Evolutionary conservation across 2,888 invertebrate genomes (phyloP).

Genomic region (Archaeoteleia sp.): DNA sequence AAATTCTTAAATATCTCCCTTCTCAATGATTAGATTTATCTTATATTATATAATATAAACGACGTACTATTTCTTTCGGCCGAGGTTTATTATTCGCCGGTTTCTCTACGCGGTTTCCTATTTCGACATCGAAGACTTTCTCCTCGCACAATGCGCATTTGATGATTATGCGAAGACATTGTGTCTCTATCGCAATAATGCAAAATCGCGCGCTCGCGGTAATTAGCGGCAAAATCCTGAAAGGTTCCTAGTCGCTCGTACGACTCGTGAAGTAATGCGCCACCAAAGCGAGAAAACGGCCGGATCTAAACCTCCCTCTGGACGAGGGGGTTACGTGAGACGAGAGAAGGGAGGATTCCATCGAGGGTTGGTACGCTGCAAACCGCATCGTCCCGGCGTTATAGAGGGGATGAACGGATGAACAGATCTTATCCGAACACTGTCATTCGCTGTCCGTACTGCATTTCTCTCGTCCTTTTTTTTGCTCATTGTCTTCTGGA

Average conservation of each 20-base stretch:
- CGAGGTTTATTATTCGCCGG: too few species aligned
- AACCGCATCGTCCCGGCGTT: slow-evolving; percentile 43
- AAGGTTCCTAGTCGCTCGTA: slow-evolving; percentile 3
- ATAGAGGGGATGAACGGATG: slow-evolving; percentile 56
- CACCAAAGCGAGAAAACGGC: slow-evolving; percentile 43
- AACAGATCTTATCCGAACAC: slow-evolving; percentile 66
- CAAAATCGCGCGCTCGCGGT: slow-evolving; percentile 39
- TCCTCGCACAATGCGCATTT: slow-evolving; percentile 20
- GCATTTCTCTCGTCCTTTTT: slow-evolving; percentile 34
- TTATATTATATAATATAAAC: too few species aligned
- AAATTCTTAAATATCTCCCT: too few species aligned
- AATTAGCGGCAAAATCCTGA: too few species aligned
- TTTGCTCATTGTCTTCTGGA: slow-evolving; percentile 40
- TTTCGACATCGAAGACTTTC: slow-evolving; percentile 36
- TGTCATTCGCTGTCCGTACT: slow-evolving; percentile 50
- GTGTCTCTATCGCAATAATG: slow-evolving; percentile 20
- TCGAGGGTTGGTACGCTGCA: slow-evolving; percentile 30
- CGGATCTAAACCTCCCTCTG: slow-evolving; percentile 28
- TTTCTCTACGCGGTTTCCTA: too few species aligned
- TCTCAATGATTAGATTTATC: too few species aligned
- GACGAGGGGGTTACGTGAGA: slow-evolving; percentile 10
- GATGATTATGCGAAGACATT: too few species aligned
- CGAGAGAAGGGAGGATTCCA: neutral
- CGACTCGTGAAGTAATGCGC: slow-evolving; percentile 35
- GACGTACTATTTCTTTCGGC: too few species aligned